These are phyloP conservation scores for Zootoca vivipara DNA, from an alignment of 2,113 vertebrate species.

Conservation along the genomic window DNA sequence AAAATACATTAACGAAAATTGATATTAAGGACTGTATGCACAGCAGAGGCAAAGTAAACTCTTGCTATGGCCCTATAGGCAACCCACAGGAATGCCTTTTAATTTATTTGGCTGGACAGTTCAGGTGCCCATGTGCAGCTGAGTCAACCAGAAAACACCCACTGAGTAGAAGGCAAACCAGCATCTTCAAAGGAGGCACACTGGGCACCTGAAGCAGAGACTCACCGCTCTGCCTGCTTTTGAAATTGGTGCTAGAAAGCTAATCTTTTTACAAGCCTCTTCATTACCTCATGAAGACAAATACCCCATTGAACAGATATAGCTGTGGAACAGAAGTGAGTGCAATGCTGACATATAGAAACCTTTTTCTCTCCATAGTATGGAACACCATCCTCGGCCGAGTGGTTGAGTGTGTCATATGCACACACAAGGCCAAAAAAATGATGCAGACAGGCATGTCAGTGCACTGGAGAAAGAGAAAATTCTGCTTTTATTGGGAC, in stretches of 20 bases:
- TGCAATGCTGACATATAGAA: neutral
- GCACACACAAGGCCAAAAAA: neutral
- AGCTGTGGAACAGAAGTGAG: neutral
- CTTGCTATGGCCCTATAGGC: constrained; percentile 2
- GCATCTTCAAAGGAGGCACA: constrained; percentile 8
- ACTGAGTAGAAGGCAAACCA: constrained; percentile 2
- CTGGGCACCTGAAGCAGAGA: neutral
- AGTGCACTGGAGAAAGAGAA: neutral
- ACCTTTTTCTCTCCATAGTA: neutral
- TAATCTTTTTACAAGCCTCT: neutral
- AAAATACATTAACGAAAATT: constrained; percentile 22
- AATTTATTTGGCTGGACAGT: constrained; percentile 7
- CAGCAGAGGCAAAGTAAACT: neutral
- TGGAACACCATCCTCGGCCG: neutral
- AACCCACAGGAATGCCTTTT: constrained; percentile 26
- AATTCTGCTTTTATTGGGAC: neutral
- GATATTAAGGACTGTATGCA: neutral
- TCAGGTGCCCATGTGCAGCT: constrained; percentile 19
- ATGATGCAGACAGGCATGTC: neutral
- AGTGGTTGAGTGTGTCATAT: no score
- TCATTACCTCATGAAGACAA: constrained; percentile 7
- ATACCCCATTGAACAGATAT: neutral
- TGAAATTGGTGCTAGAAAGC: neutral
- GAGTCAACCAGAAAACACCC: constrained; percentile 16
- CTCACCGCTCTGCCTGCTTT: neutral